Evolutionary conservation across 2,113 vertebrate genomes (phyloP), one percentile per base, ranked within the genome.

Genomic region (Chunga burmeisteri): DNA sequence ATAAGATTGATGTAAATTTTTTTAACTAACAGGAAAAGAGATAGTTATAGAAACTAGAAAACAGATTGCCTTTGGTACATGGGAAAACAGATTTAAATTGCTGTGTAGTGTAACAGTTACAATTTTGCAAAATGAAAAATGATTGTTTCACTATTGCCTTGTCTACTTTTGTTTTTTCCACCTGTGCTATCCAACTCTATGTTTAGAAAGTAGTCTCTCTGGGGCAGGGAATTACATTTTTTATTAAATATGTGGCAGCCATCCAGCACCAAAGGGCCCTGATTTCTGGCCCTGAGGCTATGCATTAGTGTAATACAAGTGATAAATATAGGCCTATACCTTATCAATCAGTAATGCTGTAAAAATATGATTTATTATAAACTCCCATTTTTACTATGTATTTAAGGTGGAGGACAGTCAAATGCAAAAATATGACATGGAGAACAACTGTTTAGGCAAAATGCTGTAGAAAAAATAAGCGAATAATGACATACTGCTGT

Each of bases 41-140:
- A 90, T 87, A 94, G 49, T 50, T 82, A 93, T 73, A 50, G 63
- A 93, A 94, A 90, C 74, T 58, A 58, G 78, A 81, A 94, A 93
- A 95, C 21, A 83, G 38, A 90, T 83, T 92, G 46, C 38, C 73
- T 90, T 94, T 92, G 53, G 46, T 95, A 96, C 59, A 83, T 18
- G n/a, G 46, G 42, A 96, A 94, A 93, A 86, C 58, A 90, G 85
- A 88, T 94, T 95, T 94, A 94, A 95, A 95, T 92, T 95, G 71
- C 66, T 86, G 46, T 92, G 67, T 73, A 86, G 42, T 80, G 17
- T 95, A 96, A 86, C 78, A 91, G 58, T 85, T 92, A 86, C 62
- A 85, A 66, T 96, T 95, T 96, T 94, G 25, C 42, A 86, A 93
- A 79, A 94, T 90, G 96, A 94, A 97, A 96, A 96, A 93, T 94